Base-by-base conservation (phyloP, 1,140 invertebrate species). In the Leptopilina boulardi region DNA sequence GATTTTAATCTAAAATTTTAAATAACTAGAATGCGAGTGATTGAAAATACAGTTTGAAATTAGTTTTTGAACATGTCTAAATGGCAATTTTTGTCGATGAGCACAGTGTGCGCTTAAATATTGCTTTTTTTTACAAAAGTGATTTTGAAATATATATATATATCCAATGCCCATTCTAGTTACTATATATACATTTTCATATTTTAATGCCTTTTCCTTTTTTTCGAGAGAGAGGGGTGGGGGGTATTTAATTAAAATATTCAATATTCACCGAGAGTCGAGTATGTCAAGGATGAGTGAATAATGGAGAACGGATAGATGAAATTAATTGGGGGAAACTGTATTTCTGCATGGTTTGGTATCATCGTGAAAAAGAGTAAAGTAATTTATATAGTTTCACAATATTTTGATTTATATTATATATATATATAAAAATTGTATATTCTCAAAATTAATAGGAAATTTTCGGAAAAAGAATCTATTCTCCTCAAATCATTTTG, bases 241-340 rank as follows among this genome's bases (percentile, higher is more conserved):
- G 54, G 18, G 42, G 21, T 66, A 34, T 66, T 66, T 66, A 66
- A 66, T 66, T 66, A 66, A 66, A 66, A 66, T 66, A 66, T n/a
- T 66, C 59, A 66, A 66, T 66, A 66, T 66, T 66, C 59, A 30
- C 10, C 59, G 59, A 23, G 59, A 23, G 59, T 66, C 59, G 59
- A 30, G 21, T n/a, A 15, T 66, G 59, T 66, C 59, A 66, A 26
- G 23, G 23, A 66, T 66, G 59, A 66, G 23, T 66, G 59, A 66
- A 66, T 66, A 66, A 66, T 66, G 59, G 59, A 66, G 59, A 66
- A 66, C 59, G 59, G 59, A 66, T 66, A 66, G 59, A 30, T 66
- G 59, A 30, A 66, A 66, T 66, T 66, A 66, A 66, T 66, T 66
- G 23, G 59, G 23, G 59, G 26, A 66, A 66, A 30, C 23, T 30